Evolutionary conservation across 2,797 vertebrate species (phyloP).

Genomic region (Micromesistius poutassou): DNA sequence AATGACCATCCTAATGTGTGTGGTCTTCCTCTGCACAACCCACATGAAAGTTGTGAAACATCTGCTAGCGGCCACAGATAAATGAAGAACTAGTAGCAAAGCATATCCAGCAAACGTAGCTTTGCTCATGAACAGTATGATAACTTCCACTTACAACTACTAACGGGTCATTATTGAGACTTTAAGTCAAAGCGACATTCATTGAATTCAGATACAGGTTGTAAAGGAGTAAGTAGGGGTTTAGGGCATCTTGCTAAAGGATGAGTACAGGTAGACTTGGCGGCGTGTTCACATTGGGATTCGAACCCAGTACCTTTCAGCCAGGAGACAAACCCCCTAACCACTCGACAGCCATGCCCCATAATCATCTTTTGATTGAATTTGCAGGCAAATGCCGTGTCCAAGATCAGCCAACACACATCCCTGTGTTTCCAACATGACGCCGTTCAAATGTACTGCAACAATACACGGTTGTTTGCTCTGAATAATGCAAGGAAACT

Average conservation of each 20-base stretch:
- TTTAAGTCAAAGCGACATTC: not conserved
- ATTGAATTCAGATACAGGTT: not conserved
- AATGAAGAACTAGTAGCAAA: not conserved
- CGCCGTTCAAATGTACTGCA: not conserved
- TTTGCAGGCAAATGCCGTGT: not conserved
- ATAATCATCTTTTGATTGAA: not conserved
- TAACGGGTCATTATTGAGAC: not conserved
- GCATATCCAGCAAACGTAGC: not conserved
- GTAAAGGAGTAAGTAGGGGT: not conserved
- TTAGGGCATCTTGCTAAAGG: not conserved
- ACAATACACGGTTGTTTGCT: not conserved
- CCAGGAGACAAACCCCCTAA: not conserved
- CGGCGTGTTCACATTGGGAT: not conserved
- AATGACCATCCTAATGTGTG: not conserved
- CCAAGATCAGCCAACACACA: not conserved
- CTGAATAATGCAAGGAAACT: slow-evolving; percentile 19
- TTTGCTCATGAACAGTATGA: not conserved
- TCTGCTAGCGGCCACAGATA: not conserved
- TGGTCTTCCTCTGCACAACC: not conserved
- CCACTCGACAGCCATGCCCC: not conserved
- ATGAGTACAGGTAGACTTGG: not conserved
- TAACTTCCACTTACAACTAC: not conserved
- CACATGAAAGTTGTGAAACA: not conserved
- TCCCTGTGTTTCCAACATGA: not conserved
- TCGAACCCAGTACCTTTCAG: not conserved